Evolutionary conservation across 2,113 vertebrate species (phyloP), one percentile per base, ranked within the genome.

Genomic region (Heterochromis multidens): DNA sequence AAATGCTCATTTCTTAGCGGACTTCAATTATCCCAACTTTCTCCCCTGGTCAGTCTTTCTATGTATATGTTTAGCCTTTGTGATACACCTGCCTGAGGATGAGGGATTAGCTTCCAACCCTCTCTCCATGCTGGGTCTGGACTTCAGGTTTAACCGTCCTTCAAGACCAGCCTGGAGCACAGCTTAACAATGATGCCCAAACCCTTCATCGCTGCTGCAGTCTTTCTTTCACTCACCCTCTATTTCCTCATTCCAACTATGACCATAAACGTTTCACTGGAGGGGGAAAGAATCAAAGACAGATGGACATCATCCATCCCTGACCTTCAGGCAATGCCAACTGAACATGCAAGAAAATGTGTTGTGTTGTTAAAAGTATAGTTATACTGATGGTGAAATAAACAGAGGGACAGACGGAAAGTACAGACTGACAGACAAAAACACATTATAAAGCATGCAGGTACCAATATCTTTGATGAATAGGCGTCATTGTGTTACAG

Each of bases 61-160:
- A 91, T 92, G 93, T 93, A 95, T 95, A 94, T 95, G 95, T 95
- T 96, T 96, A 96, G 95, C 94, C 95, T 95, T 95, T 95, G 93
- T 96, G 94, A 94, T 95, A 89, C 90, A 95, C 93, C 89, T 92
- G 94, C 93, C 93, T 90, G 86, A 91, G 94, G 94, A 95, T 86
- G 94, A 82, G 80, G 94, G 93, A 96, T 96, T 96, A 95, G 93
- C 90, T 93, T 84, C 81, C 84, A 90, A 72, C 88, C 78, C 65
- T 86, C 63, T 91, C 63, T 84, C 82, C 89, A 86, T 94, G 91
- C 92, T 88, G 60, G 72, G 90, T 88, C 91, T 92, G 93, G 93
- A 93, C 92, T 94, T 88, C 72, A 78, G 85, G 92, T 94, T 91
- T 89, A 91, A 91, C 91, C 54, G 91, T 94, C 94, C 94, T 96